Percentiles rank a stretch among this genome's conserved stretches.
Evolutionary conservation across 2,888 invertebrate genomes (phyloP).

Genomic region (Stenurella melanura): DNA sequence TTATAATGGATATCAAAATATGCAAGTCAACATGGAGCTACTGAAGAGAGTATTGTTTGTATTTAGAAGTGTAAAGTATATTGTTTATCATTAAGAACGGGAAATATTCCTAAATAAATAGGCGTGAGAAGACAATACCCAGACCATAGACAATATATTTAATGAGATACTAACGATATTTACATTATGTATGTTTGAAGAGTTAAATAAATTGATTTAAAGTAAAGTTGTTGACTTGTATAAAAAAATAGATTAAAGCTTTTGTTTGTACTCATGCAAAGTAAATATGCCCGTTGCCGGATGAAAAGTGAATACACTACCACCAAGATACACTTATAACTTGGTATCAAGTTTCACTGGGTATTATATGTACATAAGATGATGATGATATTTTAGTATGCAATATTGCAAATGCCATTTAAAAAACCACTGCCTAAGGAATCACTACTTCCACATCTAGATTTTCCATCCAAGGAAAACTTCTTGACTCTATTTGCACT

Average conservation of each 20-base stretch:
- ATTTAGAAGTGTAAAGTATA: constrained; percentile 30
- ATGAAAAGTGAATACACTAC: constrained; percentile 29
- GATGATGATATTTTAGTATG: not conserved
- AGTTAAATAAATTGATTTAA: constrained; percentile 35
- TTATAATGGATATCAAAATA: constrained; percentile 52
- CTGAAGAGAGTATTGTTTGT: constrained; percentile 37
- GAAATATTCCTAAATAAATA: constrained; percentile 24
- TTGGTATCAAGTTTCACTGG: constrained; percentile 19
- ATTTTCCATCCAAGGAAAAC: too few species aligned
- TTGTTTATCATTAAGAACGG: constrained; percentile 27
- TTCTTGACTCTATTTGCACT: too few species aligned
- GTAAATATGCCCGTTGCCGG: constrained; percentile 17
- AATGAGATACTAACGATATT: constrained; percentile 26
- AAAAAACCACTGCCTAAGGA: too few species aligned
- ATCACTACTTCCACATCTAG: too few species aligned
- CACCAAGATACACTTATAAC: constrained; percentile 23
- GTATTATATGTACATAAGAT: constrained; percentile 1
- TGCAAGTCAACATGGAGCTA: constrained; percentile 53
- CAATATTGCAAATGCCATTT: too few species aligned
- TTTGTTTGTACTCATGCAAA: constrained; percentile 36
- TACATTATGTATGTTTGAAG: constrained; percentile 25
- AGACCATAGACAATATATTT: constrained; percentile 23
- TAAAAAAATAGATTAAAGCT: constrained; percentile 33
- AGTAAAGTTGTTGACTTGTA: constrained; percentile 11
- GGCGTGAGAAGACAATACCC: constrained; percentile 37